Evolutionary conservation across 2,797 vertebrate genomes (phyloP).

Genomic region (Scleropages formosus): DNA sequence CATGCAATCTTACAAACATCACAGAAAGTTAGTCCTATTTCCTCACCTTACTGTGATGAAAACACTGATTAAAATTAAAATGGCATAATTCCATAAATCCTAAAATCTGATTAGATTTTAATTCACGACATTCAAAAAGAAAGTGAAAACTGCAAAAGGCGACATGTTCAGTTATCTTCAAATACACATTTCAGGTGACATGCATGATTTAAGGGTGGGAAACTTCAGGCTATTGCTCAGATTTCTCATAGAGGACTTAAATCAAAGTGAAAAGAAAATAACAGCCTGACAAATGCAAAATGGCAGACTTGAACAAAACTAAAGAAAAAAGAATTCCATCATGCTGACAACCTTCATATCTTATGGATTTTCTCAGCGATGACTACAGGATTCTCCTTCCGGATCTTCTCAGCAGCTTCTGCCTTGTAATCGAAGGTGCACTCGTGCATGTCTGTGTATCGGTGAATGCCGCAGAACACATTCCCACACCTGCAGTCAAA

Average conservation of each 20-base stretch:
- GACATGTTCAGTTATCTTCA: constrained; percentile 54
- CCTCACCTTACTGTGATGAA: constrained; percentile 63
- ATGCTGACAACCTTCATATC: constrained; percentile 65
- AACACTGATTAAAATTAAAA: constrained; percentile 73
- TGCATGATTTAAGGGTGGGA: constrained; percentile 73
- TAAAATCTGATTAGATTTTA: constrained; percentile 59
- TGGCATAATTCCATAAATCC: constrained; percentile 69
- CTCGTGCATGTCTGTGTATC: constrained; percentile 84
- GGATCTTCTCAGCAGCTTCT: constrained; percentile 84
- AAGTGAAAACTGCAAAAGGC: constrained; percentile 59
- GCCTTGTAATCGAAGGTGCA: constrained; percentile 89
- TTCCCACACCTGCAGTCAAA: constrained; percentile 85
- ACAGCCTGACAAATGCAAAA: constrained; percentile 23
- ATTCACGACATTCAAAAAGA: constrained; percentile 55
- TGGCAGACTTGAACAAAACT: background rate
- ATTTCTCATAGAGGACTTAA: constrained; percentile 41
- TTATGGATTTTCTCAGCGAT: constrained; percentile 87
- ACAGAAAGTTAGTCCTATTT: constrained; percentile 68
- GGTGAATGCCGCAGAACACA: constrained; percentile 79
- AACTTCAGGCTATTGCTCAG: constrained; percentile 59
- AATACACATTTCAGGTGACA: constrained; percentile 69
- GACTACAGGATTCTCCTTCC: constrained; percentile 87
- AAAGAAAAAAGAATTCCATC: background rate
- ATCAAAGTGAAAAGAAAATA: constrained; percentile 43
- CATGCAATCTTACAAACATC: constrained; percentile 27